Evolutionary conservation across 2,888 invertebrate species (phyloP), one percentile per base, ranked within the genome.

Genomic region (Dynastes tityus): DNA sequence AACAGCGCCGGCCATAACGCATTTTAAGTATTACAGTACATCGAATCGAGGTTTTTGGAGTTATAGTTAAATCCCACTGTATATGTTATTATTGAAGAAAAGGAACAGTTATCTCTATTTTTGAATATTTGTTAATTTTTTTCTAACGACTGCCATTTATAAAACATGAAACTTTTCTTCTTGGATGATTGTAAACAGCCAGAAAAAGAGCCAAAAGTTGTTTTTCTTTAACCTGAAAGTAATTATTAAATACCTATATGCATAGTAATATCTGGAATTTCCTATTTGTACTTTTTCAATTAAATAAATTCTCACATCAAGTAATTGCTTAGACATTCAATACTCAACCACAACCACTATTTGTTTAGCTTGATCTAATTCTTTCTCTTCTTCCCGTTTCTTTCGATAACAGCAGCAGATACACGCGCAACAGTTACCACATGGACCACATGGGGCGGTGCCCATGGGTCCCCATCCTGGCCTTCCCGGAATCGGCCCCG

Each of bases 351-450:
- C 27, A 32, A 63, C 32, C 22, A 16, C 27, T 27, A 63, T 29
- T 45, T 53, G 32, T 29, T 65, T 29, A 32, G 29, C 45, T 64
- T 13, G 13, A 64, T 64, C 68, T 77, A 68, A 61, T 75, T 16
- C n/a, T 32, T 9, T 5, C 37, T 64, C 9, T 49, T 29, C 27
- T 79, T 73, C 65, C 37, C 55, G 16, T 78, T 71, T 68, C 22
- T 68, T 70, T 79, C 75, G 71, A 65, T 68, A 65, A 75, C 82
- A 89, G 89, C 89, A 89, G 87, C 89, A 89, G 83, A 89, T 89
- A 79, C 89, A 89, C 83, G 88, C 88, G 55, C 89, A 88, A 81
- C 89, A 89, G 82, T 82, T 89, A 80, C 89, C 89, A 22, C 89
- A 89, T 79, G 88, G 88, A 27, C 87, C 87, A 22, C 88, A 88